Percentiles rank a stretch among this genome's conserved stretches.
These are phyloP conservation scores for Unio delphinus DNA, from an alignment of 2,888 invertebrate species.

Conservation along the genomic window DNA sequence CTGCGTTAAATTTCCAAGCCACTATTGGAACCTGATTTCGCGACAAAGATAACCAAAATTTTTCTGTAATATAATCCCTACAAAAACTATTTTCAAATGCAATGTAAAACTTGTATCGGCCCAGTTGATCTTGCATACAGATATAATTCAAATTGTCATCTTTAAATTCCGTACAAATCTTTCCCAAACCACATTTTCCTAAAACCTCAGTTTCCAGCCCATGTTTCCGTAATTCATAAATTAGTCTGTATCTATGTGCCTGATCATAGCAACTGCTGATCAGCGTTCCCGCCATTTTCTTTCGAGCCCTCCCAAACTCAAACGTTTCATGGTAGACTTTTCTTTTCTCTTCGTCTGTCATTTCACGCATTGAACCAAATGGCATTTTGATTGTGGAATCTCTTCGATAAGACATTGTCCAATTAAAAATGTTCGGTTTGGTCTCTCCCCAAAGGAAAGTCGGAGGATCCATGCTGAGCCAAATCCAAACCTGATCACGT, in stretches of 20 bases:
- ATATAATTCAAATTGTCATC: constrained; percentile 18
- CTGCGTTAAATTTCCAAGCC: constrained; percentile 36
- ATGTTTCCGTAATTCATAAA: constrained; percentile 24
- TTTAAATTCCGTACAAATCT: constrained; percentile 14
- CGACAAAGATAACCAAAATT: constrained; percentile 46
- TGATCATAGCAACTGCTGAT: constrained; percentile 36
- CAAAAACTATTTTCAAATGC: constrained; percentile 54
- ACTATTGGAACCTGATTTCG: constrained; percentile 53
- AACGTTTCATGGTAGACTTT: constrained; percentile 21
- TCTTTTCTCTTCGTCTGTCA: constrained; percentile 12
- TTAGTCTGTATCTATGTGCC: constrained; percentile 23
- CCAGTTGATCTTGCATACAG: constrained; percentile 15
- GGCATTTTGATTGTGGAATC: constrained; percentile 47
- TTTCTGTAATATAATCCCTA: constrained; percentile 54
- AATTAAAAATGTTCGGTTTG: constrained; percentile 45
- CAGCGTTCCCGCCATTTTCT: constrained; percentile 15
- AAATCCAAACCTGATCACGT: constrained; percentile 53
- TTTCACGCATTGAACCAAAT: constrained; percentile 33
- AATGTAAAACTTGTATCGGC: constrained; percentile 50
- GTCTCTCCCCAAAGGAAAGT: constrained; percentile 39
- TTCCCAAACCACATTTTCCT: constrained; percentile 21
- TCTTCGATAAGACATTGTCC: constrained; percentile 51
- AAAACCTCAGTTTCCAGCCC: constrained; percentile 20
- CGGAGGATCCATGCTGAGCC: constrained; percentile 52
- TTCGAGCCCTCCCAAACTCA: constrained; percentile 14